Conservation (phyloP, 2,113 vertebrate species). For the Crotalus helleri region DNA sequence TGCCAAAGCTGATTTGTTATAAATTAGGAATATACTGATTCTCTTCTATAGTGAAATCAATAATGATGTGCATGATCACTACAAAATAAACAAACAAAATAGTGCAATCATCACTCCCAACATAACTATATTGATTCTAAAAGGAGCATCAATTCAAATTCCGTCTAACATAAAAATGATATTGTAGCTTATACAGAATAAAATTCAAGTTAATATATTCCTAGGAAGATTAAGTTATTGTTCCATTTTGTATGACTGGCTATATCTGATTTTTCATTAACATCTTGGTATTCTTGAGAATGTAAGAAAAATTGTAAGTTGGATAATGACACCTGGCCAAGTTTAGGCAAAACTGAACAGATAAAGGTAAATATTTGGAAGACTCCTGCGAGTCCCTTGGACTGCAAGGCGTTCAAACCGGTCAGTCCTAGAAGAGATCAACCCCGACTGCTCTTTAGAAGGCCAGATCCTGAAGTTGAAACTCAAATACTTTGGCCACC, state of each 20-base stretch:
- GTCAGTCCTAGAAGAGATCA: no score
- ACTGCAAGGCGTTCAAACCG: no score
- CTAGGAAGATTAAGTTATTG: conserved; percentile 26
- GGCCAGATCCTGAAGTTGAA: no score
- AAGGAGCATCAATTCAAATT: conserved; percentile 48
- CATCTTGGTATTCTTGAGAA: conserved; percentile 5
- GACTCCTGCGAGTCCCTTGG: no score
- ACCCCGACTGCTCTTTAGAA: no score
- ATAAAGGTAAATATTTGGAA: conserved; percentile 23
- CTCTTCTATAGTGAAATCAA: conserved; percentile 17
- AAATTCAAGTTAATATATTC: conserved; percentile 21
- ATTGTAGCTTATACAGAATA: conserved; percentile 34
- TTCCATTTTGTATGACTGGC: conserved; percentile 19
- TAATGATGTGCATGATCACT: conserved; percentile 32
- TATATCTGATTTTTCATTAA: conserved; percentile 37
- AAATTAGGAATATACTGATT: conserved; percentile 14
- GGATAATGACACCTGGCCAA: conserved; percentile 8
- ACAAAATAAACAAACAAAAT: conserved; percentile 50
- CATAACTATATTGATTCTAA: conserved; percentile 45
- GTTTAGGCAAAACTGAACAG: conserved; percentile 12
- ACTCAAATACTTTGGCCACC: no score
- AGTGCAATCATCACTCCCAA: conserved; percentile 40
- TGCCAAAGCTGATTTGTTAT: neutral
- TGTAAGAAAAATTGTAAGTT: conserved; percentile 14
- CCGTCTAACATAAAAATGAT: conserved; percentile 20